A percentile compares a stretch with the other conserved stretches of the same genome.
Evolutionary conservation across 2,797 vertebrate species (phyloP).

Genomic region (Varecia variegata): DNA sequence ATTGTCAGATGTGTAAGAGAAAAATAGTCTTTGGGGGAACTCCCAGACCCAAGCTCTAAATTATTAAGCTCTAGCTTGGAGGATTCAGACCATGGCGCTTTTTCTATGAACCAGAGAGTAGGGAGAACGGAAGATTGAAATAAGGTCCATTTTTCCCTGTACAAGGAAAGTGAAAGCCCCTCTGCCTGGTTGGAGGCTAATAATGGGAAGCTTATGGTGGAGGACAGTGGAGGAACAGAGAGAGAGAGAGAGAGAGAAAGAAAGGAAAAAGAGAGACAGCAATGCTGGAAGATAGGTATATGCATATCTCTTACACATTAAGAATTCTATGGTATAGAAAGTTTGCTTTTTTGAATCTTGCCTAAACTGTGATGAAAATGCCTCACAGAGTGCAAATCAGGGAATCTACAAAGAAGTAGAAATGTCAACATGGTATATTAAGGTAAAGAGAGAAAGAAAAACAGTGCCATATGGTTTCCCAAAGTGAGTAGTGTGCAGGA

Average conservation of each 20-base stretch:
- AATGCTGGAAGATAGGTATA: not conserved
- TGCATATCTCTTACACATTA: not conserved
- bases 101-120: not conserved
- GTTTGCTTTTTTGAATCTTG: not conserved
- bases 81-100: not conserved
- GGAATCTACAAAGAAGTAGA: not conserved
- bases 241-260: not conserved
- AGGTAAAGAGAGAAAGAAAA: not conserved
- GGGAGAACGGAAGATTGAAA: not conserved
- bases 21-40: not conserved
- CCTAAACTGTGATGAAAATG: not conserved
- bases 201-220: not conserved
- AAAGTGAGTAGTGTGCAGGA: not conserved
- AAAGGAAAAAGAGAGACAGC: not conserved
- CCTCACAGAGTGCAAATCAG: not conserved
- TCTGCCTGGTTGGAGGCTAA: not conserved
- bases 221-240: not conserved
- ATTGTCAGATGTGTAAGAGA: not conserved
- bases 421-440: not conserved
- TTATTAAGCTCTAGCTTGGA: not conserved
- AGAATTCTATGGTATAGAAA: not conserved
- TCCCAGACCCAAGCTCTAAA: not conserved
- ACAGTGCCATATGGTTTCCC: not conserved
- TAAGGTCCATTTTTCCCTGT: not conserved
- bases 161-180: not conserved